These are phyloP conservation scores for Oxyteleia sp. DNA, from an alignment of 2,888 invertebrate species.

Conservation along the genomic window DNA sequence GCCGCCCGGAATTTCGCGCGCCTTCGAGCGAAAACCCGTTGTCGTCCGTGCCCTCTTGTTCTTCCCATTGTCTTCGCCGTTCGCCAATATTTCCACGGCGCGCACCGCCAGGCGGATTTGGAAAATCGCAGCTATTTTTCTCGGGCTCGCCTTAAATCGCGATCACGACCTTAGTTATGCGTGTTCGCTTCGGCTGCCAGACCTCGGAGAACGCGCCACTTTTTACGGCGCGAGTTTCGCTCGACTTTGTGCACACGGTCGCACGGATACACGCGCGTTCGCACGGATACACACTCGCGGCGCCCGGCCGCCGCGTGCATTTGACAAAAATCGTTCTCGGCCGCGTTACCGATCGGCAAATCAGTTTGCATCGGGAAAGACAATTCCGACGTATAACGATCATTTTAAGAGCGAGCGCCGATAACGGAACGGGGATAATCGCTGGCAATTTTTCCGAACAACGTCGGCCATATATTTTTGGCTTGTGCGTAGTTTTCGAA, in stretches of 20 bases:
- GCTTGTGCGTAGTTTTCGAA: neutral
- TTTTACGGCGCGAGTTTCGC: too few species aligned
- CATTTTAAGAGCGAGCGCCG: conserved; percentile 3
- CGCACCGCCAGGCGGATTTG: conserved; percentile 79
- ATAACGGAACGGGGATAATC: conserved; percentile 10
- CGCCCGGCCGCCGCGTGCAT: conserved; percentile 32
- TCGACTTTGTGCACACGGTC: too few species aligned
- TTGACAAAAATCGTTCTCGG: conserved; percentile 52
- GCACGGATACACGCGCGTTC: too few species aligned
- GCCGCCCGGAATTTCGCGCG: conserved; percentile 69
- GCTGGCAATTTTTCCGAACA: conserved; percentile 10
- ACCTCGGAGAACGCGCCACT: too few species aligned
- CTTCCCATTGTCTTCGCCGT: conserved; percentile 80
- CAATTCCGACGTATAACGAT: conserved; percentile 34
- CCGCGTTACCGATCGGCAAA: conserved; percentile 28
- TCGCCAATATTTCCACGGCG: conserved; percentile 82
- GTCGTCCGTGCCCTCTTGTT: conserved; percentile 63
- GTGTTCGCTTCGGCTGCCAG: too few species aligned
- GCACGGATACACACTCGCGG: conserved; percentile 15
- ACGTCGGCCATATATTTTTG: neutral
- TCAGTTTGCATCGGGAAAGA: conserved; percentile 49
- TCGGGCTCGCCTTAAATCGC: conserved; percentile 77
- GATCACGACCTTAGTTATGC: conserved; percentile 72
- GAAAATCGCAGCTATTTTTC: conserved; percentile 81
- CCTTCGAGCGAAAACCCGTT: conserved; percentile 58